These are phyloP conservation scores for Campylorhamphus procurvoides DNA, from an alignment of 2,113 vertebrate species.

Conservation along the genomic window DNA sequence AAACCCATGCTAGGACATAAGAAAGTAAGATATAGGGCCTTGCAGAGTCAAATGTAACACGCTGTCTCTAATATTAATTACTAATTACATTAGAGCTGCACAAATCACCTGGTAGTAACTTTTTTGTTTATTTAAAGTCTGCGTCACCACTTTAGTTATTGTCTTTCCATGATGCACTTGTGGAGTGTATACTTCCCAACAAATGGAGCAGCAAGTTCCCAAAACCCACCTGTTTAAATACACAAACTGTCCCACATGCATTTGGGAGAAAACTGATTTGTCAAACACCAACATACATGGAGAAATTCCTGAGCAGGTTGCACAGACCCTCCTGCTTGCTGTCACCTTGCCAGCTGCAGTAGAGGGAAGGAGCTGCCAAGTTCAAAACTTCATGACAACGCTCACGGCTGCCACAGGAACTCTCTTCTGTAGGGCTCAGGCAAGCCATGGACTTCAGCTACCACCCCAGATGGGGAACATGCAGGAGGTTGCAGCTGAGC, in stretches of 20 bases:
- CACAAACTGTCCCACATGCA: neutral
- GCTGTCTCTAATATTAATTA: neutral
- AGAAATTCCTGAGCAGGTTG: neutral
- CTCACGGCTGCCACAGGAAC: neutral
- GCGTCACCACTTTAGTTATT: constrained; percentile 30
- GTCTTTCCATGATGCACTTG: constrained; percentile 39
- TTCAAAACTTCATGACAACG: neutral
- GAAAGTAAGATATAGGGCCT: neutral
- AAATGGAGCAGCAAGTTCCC: neutral
- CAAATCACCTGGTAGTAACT: constrained; percentile 2
- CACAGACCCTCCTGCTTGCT: neutral
- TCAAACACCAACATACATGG: neutral
- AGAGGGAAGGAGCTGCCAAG: neutral
- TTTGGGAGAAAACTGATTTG: neutral
- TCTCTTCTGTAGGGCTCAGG: neutral
- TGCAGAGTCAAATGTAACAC: neutral
- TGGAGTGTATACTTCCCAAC: neutral
- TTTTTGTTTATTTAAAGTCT: constrained; percentile 26
- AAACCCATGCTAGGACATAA: neutral
- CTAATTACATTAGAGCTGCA: neutral
- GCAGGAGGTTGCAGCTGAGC: neutral
- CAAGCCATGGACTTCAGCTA: neutral
- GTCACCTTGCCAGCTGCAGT: neutral
- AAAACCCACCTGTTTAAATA: neutral
- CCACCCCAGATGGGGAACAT: neutral